Evolutionary conservation across 2,888 invertebrate species (phyloP).

Genomic region (Cetonia aurata): DNA sequence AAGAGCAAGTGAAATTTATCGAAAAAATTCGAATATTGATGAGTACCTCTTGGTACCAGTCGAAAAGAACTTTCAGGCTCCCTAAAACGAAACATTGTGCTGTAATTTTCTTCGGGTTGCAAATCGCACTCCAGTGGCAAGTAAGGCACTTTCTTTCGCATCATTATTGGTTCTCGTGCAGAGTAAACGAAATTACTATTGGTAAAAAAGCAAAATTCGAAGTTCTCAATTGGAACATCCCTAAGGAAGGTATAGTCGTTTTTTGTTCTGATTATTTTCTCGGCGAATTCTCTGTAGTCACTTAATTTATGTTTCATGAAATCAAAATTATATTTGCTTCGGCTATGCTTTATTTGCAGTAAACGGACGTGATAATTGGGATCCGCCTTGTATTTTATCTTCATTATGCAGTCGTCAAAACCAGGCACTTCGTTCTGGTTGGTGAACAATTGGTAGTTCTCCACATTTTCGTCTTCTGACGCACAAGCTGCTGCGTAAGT

Average conservation of each 20-base stretch:
- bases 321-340: neutral
- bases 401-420: slow-evolving; percentile 18
- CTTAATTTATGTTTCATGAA: neutral
- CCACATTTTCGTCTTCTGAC: slow-evolving; percentile 15
- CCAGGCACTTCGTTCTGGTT: slow-evolving; percentile 6
- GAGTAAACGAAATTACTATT: neutral
- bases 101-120: neutral
- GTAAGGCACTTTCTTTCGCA: neutral
- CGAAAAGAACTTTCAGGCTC: neutral
- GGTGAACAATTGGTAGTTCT: slow-evolving; percentile 14
- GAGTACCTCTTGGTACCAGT: neutral
- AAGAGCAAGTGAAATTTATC: slow-evolving; percentile 9
- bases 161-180: neutral
- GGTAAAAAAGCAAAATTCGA: slow-evolving; percentile 16
- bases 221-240: slow-evolving; percentile 3
- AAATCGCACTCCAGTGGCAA: slow-evolving; percentile 3
- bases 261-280: neutral
- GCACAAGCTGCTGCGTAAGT: slow-evolving; percentile 26
- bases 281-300: neutral
- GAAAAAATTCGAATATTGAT: slow-evolving; percentile 4
- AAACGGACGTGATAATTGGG: neutral
- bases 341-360: slow-evolving; percentile 6
- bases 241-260: neutral
- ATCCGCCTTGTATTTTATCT: slow-evolving; percentile 1
- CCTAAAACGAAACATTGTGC: neutral